These are phyloP conservation scores for Melitaea athalia DNA, from an alignment of 2,888 invertebrate species.

Conservation along the genomic window DNA sequence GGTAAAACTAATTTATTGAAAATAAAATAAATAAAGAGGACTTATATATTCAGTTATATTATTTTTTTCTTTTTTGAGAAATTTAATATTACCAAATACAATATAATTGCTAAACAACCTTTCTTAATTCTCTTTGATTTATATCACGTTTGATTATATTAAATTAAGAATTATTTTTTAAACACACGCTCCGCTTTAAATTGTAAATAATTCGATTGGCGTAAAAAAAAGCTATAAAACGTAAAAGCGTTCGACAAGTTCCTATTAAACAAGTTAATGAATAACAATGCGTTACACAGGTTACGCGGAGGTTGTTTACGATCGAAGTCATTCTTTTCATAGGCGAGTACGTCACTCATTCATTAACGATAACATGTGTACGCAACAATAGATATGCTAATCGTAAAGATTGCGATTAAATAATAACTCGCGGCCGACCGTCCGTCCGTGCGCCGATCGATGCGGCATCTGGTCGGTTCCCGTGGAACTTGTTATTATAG, in stretches of 20 bases:
- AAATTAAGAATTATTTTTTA: too few relatives aligned
- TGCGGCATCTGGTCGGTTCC: constrained; percentile 64
- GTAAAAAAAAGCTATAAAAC: too few relatives aligned
- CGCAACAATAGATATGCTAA: constrained; percentile 75
- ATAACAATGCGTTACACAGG: not conserved
- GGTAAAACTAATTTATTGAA: too few relatives aligned
- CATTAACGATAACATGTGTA: constrained; percentile 32
- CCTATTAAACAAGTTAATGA: not conserved
- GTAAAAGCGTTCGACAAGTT: not conserved
- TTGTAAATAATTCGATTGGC: too few relatives aligned
- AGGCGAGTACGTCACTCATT: constrained; percentile 34
- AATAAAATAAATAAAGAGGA: too few relatives aligned
- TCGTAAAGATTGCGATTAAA: constrained; percentile 73
- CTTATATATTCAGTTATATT: too few relatives aligned
- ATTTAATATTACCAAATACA: too few relatives aligned
- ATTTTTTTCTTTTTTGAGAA: too few relatives aligned
- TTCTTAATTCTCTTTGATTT: too few relatives aligned
- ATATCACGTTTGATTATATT: too few relatives aligned
- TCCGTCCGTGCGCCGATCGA: constrained; percentile 58
- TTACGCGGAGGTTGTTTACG: constrained; percentile 21
- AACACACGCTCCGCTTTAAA: too few relatives aligned
- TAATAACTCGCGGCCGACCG: constrained; percentile 55
- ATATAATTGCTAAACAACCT: too few relatives aligned
- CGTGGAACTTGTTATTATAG: constrained; percentile 23
- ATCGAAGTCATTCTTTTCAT: constrained; percentile 22